These are phyloP conservation scores for Rambutsinella grinnellia DNA, from an alignment of 2,888 invertebrate species.

Conservation along the genomic window DNA sequence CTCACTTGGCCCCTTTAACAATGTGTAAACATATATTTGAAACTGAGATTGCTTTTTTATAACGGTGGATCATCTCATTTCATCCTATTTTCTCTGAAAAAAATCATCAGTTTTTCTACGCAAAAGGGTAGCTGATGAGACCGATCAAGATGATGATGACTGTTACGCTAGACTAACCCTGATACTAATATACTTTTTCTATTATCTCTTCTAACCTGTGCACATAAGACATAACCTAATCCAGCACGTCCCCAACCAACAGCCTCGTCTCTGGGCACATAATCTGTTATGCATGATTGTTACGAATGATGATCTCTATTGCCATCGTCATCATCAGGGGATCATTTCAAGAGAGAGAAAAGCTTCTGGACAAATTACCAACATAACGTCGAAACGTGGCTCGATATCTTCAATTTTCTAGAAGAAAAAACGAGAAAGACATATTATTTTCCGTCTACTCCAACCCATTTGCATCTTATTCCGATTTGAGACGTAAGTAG, in stretches of 20 bases:
- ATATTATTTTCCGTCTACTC: constrained; percentile 38
- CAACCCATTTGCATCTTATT: constrained; percentile 51
- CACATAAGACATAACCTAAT: too few species aligned
- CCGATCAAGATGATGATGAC: constrained; percentile 5
- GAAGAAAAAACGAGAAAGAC: constrained; percentile 25
- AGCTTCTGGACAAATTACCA: constrained; percentile 54
- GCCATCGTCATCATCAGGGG: constrained; percentile 29
- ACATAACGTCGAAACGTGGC: constrained; percentile 56
- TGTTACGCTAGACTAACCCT: constrained; percentile 43
- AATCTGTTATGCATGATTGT: constrained; percentile 34
- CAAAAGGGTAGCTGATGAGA: constrained; percentile 4
- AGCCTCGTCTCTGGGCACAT: background rate
- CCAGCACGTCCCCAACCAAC: constrained; percentile 30
- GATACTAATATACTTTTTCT: constrained; percentile 33
- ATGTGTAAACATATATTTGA: too few species aligned
- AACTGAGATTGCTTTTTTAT: constrained; percentile 31
- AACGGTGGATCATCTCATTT: constrained; percentile 31
- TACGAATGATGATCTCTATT: constrained; percentile 22
- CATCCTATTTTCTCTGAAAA: constrained; percentile 4
- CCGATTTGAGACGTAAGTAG: constrained; percentile 11
- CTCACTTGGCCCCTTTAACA: too few species aligned
- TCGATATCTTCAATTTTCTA: constrained; percentile 49
- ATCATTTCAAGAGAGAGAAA: constrained; percentile 36
- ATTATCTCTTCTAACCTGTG: constrained; percentile 8
- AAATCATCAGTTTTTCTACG: too few species aligned